Conservation (phyloP, 2,113 vertebrate genomes). For the Calidris pugnax region DNA sequence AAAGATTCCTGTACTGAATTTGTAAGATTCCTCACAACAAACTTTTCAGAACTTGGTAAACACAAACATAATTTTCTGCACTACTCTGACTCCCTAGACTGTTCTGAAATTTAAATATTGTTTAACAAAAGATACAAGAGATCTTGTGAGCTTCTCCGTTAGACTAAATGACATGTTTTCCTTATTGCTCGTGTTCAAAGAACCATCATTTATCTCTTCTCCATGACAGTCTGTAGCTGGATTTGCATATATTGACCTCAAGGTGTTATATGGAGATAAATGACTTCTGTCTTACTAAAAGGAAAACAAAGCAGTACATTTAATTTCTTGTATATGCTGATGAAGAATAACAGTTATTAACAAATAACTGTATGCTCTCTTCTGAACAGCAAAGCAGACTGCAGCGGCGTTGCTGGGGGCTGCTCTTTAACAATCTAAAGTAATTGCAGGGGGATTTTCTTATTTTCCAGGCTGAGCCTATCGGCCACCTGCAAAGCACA, state of each 20-base stretch:
- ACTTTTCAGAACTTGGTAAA: background rate
- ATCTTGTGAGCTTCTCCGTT: background rate
- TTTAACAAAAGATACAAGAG: background rate
- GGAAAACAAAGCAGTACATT: background rate
- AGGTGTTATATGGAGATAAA: constrained; percentile 52
- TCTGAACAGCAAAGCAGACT: background rate
- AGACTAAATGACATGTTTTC: constrained; percentile 10
- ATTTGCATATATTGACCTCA: constrained; percentile 73
- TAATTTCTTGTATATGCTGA: background rate
- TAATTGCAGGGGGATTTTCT: background rate
- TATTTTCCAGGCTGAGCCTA: background rate
- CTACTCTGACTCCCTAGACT: background rate
- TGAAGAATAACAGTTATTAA: background rate
- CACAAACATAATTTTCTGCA: background rate
- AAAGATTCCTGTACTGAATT: background rate
- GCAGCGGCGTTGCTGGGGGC: background rate
- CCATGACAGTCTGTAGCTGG: constrained; percentile 11
- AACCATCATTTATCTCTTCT: constrained; percentile 46
- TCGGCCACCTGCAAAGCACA: background rate
- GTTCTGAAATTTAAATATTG: background rate
- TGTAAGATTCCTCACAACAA: background rate
- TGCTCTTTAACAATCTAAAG: background rate
- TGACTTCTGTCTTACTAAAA: background rate
- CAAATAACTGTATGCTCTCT: background rate
- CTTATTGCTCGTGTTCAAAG: constrained; percentile 56